Conservation (phyloP, 2,888 invertebrate species). For the Tetragnatha montana region DNA sequence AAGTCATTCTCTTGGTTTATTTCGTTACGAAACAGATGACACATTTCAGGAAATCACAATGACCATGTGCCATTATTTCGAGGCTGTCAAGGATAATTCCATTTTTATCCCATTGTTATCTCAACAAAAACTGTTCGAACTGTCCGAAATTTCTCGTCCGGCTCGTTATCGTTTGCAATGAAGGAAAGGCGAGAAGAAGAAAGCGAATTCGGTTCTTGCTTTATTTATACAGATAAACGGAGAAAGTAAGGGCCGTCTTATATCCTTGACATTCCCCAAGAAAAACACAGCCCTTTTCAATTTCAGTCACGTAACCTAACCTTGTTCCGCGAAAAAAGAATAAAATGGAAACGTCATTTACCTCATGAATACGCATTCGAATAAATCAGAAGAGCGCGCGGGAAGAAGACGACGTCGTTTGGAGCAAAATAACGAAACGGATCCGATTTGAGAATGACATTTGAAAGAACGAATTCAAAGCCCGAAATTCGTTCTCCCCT, state of each 20-base stretch:
- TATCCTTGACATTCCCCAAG: not conserved
- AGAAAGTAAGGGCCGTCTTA: not conserved
- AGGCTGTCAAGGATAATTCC: not conserved
- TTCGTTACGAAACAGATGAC: not conserved
- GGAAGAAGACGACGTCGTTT: not conserved
- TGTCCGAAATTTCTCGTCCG: not conserved
- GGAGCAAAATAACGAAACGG: not conserved
- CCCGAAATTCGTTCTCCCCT: constrained; percentile 3
- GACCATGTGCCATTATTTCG: not conserved
- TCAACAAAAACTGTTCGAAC: not conserved
- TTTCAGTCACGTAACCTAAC: constrained; percentile 11
- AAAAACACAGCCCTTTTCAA: not conserved
- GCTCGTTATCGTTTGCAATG: not conserved
- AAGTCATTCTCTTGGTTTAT: not conserved
- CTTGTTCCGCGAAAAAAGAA: not conserved
- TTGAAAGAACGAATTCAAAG: constrained; percentile 12
- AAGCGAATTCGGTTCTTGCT: not conserved
- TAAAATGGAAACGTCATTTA: constrained; percentile 6
- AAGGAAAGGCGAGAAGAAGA: not conserved
- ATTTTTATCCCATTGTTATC: not conserved
- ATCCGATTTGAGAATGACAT: constrained; percentile 11
- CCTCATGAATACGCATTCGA: constrained; percentile 16
- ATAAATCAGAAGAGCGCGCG: constrained; percentile 2
- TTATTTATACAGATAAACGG: not conserved
- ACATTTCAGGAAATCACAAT: not conserved